Conservation (phyloP, 2,888 invertebrate species). For the Rotaria macrura region DNA sequence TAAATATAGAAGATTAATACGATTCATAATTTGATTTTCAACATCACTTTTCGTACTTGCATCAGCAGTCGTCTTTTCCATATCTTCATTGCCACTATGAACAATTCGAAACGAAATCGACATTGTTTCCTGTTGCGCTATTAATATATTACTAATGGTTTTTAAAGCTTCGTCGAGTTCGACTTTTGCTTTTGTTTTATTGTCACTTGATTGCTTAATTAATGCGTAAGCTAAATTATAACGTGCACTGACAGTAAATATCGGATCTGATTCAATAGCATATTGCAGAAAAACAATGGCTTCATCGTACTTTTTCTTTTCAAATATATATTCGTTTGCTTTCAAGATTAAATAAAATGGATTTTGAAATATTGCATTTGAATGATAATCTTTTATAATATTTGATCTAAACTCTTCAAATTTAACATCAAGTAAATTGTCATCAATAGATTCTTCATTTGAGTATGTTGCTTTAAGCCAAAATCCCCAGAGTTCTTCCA, state of each 20-base stretch:
- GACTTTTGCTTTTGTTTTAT: background rate
- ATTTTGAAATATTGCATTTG: background rate
- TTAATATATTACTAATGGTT: background rate
- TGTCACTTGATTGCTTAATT: background rate
- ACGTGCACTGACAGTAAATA: conserved; percentile 7
- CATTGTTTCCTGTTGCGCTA: background rate
- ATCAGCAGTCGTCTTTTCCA: no score
- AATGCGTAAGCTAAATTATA: conserved; percentile 2
- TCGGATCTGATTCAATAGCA: background rate
- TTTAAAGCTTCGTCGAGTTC: background rate
- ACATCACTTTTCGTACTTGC: background rate
- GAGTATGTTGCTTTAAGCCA: background rate
- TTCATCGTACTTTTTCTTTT: background rate
- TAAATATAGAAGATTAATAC: background rate
- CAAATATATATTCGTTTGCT: background rate
- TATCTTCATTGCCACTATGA: no score
- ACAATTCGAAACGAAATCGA: background rate
- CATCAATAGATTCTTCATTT: background rate
- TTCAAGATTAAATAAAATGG: conserved; percentile 12
- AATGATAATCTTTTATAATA: background rate
- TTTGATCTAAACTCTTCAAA: background rate
- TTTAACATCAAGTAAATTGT: background rate
- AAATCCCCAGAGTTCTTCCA: conserved; percentile 1
- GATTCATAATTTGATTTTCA: background rate
- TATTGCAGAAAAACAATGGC: background rate